Evolutionary conservation across 1,140 invertebrate species (phyloP), one percentile per base, ranked within the genome.

Genomic region (Aphelinus atriplicis): DNA sequence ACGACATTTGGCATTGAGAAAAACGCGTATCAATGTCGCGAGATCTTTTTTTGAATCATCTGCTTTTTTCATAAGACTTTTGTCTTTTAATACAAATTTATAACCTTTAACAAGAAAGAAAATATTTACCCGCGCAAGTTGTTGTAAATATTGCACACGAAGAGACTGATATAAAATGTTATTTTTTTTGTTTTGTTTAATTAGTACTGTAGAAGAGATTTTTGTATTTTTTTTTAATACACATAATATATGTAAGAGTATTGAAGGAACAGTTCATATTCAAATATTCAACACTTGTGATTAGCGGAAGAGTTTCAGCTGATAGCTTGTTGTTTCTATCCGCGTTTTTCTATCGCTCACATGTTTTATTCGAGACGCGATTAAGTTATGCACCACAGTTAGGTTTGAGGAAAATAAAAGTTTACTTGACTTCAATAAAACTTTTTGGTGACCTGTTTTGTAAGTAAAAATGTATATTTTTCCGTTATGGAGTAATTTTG

Each of bases 1-100:
- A 72, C 7, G 57, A 71, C 64, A 45, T 76, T 64, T 76, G 75
- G 75, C 75, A 71, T 42, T 76, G 69, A 76, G 57, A 71, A 46
- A 67, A 71, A 61, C 47, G 60, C 67, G 61, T 48, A 53, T 51
- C 60, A 56, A 66, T 7, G 48, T 66, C 26, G 71, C 60, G 53
- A 71, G 60, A n/a, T n/a, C 5, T 58, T 65, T 5, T 51, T 47
- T 65, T 65, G 26, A 26, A 47, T 56, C 7, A 10, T 65, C 53
- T 58, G 53, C 60, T 64, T 46, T 73, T 66, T 72, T 72, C 42
- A 43, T 56, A 69, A 55, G 7, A 69, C 62, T 69, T 26, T 65
- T 56, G 48, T 68, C 73, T 68, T 68, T 67, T 53, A 73, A 61
- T 46, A n/a, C 61, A 73, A 7, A 58, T 71, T n/a, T 65, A n/a